Percentiles rank a stretch among this genome's conserved stretches.
phyloP scores from a whole-genome alignment of 2,797 vertebrate genomes.

The Eurystomus glaucurus region DNA sequence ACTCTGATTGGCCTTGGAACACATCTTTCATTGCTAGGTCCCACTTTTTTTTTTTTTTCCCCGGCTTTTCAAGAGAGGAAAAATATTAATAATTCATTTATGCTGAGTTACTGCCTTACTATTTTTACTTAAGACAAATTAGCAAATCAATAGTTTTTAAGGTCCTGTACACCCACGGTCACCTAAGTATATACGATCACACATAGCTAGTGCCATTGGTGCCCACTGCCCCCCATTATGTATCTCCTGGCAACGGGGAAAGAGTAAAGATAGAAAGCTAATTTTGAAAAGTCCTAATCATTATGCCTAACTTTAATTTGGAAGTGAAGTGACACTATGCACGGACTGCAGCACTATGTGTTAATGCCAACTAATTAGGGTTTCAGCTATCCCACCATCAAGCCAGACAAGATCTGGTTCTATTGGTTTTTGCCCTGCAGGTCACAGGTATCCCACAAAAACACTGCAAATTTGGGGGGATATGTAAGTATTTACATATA shows the following conservation, averaged over 20 bases:
- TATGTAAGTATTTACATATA: neutral
- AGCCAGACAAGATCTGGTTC: neutral
- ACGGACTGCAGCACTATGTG: neutral
- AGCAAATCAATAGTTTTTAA: neutral
- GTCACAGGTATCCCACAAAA: neutral
- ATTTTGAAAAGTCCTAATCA: neutral
- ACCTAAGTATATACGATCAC: neutral
- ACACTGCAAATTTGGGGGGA: neutral
- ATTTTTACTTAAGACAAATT: neutral
- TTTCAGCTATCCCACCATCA: neutral
- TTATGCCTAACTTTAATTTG: neutral
- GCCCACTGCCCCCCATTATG: neutral
- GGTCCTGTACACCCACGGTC: neutral
- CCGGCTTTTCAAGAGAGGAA: neutral
- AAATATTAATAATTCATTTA: neutral
- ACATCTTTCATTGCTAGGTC: neutral
- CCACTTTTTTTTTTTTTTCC: neutral
- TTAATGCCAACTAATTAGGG: neutral
- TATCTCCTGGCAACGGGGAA: neutral
- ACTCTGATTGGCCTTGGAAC: neutral
- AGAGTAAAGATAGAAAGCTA: neutral
- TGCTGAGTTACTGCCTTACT: neutral
- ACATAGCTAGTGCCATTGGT: neutral
- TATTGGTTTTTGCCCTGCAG: neutral
- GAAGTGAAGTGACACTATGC: fast-evolving